Evolutionary conservation across 2,113 vertebrate genomes (phyloP).

Genomic region (Barbus barbus): DNA sequence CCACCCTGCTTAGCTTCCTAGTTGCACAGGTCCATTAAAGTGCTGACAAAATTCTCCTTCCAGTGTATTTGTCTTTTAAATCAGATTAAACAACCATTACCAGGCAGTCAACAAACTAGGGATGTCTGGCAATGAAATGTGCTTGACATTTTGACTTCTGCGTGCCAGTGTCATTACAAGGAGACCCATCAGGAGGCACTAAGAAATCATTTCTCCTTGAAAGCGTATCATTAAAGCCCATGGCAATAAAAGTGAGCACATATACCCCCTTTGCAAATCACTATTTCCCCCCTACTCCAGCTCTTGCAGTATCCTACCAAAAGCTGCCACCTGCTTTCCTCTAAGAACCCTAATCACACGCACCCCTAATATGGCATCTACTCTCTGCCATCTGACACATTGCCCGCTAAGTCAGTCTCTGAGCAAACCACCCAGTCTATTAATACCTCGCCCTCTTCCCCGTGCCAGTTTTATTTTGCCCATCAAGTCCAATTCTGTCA

Average conservation of each 20-base stretch:
- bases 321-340: conserved; percentile 51
- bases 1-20: conserved; percentile 6
- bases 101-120: background rate
- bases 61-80: conserved; percentile 21
- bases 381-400: conserved; percentile 52
- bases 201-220: conserved; percentile 21
- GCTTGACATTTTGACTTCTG: conserved; percentile 30
- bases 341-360: conserved; percentile 27
- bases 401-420: conserved; percentile 67
- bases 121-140: background rate
- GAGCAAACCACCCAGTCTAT: conserved; percentile 67
- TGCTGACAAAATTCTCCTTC: background rate
- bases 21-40: background rate
- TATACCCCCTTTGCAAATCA: background rate
- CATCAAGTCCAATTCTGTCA: conserved; percentile 38
- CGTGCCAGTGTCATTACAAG: conserved; percentile 18
- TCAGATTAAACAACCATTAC: conserved; percentile 15
- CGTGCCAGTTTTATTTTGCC: conserved; percentile 29
- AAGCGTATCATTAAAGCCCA: conserved; percentile 25
- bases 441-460: conserved; percentile 55
- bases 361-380: conserved; percentile 37
- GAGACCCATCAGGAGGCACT: conserved; percentile 18
- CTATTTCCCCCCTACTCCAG: background rate
- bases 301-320: conserved; percentile 33
- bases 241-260: conserved; percentile 14